phyloP scores from a whole-genome alignment of 2,797 vertebrate species.

The Alectoris magna region DNA sequence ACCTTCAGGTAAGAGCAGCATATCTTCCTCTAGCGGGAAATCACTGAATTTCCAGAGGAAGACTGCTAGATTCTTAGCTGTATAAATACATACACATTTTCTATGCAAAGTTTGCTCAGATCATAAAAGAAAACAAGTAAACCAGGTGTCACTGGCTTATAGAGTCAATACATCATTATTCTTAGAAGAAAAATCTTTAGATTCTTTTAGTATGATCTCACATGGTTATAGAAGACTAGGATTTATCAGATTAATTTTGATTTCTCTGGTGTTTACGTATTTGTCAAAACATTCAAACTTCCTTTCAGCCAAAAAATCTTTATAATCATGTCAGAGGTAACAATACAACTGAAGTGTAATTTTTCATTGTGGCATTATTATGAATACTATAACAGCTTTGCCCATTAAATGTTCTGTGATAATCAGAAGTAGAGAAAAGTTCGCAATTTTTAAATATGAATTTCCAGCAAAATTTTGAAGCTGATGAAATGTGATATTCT shows the following conservation, averaged over 20 bases:
- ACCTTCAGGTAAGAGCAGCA: slow-evolving; percentile 16
- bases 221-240: background rate
- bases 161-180: background rate
- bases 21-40: no score
- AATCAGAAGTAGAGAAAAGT: background rate
- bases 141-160: background rate
- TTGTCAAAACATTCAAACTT: background rate
- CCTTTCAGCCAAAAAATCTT: background rate
- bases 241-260: background rate
- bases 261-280: background rate
- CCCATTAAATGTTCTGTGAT: accelerated
- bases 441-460: background rate
- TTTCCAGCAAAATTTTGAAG: background rate
- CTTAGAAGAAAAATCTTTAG: background rate
- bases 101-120: background rate
- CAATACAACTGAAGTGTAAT: background rate
- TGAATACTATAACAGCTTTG: background rate
- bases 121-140: slow-evolving; percentile 14
- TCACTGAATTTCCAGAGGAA: no score
- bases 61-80: background rate
- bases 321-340: background rate
- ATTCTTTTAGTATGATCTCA: background rate
- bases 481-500: accelerated
- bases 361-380: background rate
- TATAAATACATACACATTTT: slow-evolving; percentile 45